phyloP scores from a whole-genome alignment of 2,888 invertebrate species.

The Apamea anceps region DNA sequence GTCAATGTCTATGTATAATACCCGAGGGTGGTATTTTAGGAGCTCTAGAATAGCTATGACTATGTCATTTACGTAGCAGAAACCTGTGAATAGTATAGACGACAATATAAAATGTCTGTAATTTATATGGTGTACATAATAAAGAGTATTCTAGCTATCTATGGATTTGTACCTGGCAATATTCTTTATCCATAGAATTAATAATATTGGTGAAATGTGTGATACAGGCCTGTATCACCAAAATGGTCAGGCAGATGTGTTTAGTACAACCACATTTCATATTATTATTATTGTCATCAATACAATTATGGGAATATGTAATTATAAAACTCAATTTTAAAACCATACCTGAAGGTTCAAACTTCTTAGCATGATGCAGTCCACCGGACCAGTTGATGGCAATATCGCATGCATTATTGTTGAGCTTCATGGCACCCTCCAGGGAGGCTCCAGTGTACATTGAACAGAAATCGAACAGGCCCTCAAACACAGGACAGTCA shows the following conservation, averaged over 20 bases:
- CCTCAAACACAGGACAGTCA: slow-evolving; percentile 98
- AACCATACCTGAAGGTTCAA: slow-evolving; percentile 96
- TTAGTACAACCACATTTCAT: too few species aligned
- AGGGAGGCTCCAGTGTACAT: slow-evolving; percentile 99
- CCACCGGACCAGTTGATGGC: slow-evolving; percentile 99
- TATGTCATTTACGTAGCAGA: slow-evolving; percentile 99
- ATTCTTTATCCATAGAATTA: not conserved
- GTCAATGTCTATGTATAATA: slow-evolving; percentile 99
- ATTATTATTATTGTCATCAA: not conserved
- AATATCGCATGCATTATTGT: slow-evolving; percentile 98
- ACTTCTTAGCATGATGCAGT: slow-evolving; percentile 99
- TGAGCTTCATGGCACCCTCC: slow-evolving; percentile 98
- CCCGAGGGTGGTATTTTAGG: slow-evolving; percentile 97
- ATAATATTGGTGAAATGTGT: not conserved
- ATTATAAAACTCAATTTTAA: not conserved
- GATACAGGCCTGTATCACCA: too few species aligned
- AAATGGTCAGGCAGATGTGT: too few species aligned
- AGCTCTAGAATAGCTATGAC: slow-evolving; percentile 99
- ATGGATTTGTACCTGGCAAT: not conserved
- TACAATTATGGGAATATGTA: not conserved
- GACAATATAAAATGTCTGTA: not conserved
- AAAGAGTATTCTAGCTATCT: not conserved
- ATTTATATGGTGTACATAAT: not conserved
- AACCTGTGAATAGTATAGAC: slow-evolving; percentile 90
- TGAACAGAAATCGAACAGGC: slow-evolving; percentile 99